Evolutionary conservation across 2,113 vertebrate genomes (phyloP), one percentile per base, ranked within the genome.

Genomic region (Pseudorasbora parva): DNA sequence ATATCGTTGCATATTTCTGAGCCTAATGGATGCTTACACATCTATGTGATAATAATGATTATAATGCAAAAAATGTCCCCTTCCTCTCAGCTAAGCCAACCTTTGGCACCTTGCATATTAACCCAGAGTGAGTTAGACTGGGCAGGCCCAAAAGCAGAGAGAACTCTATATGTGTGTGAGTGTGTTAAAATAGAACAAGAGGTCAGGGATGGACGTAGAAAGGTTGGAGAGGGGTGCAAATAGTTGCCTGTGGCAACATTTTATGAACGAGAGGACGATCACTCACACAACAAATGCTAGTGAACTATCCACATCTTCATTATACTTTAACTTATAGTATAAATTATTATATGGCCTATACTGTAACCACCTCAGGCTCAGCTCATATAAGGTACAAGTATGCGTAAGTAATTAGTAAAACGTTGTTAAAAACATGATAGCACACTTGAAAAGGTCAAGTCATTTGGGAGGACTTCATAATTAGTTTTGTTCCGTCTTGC

Each of bases 11-110:
- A 93, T 91, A 92, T 91, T 90, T 91, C 89, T 91, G 88, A 88
- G 84, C 83, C 90, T 93, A 93, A 93, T 93, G 92, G 90, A 91
- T 89, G 91, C 91, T 89, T 88, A 88, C 91, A 92, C 84, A 85
- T 89, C 84, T 89, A 90, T 90, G 90, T 84, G 81, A 71, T 85
- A 86, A 85, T 84, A 80, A 83, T 86, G 60, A 86, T 85, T 86
- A 88, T 82, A 82, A 85, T 74, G 78, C 81, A 82, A 86, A 86
- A 62, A 54, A 79, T 49, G 71, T 30, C 60, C 84, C 54, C 72
- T 59, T 73, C 64, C 74, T 64, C 75, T 77, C 81, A 80, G 69
- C 71, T 75, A 75, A 87, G 82, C 66, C 78, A 87, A 84, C 82
- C 83, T 87, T 88, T 87, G 86, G 71, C 87, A 88, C 87, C 82